Percentiles rank a stretch among this genome's conserved stretches.
These are phyloP conservation scores for Cyphomyrus plagiostoma DNA, from an alignment of 2,113 vertebrate species.

Conservation along the genomic window DNA sequence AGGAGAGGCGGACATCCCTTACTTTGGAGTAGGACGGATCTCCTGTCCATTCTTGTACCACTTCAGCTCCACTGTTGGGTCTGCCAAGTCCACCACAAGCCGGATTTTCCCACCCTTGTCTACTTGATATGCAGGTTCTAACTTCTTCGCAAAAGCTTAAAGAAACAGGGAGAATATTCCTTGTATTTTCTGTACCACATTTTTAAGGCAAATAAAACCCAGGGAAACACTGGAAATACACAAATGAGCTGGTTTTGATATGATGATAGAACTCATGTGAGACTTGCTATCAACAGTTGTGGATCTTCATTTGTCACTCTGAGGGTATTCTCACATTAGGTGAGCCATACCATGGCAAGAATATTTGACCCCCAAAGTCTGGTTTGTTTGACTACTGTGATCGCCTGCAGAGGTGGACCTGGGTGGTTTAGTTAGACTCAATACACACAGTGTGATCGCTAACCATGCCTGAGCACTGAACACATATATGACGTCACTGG, in stretches of 20 bases:
- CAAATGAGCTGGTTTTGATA: not conserved
- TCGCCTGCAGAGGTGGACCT: not conserved
- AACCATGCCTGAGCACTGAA: not conserved
- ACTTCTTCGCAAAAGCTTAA: conserved; percentile 87
- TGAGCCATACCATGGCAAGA: not conserved
- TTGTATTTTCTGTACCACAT: not conserved
- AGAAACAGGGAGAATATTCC: conserved; percentile 3
- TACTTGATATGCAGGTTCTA: conserved; percentile 90
- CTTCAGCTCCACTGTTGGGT: conserved; percentile 94
- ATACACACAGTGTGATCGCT: too few relatives aligned
- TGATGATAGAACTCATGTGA: not conserved
- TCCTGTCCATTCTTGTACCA: conserved; percentile 99
- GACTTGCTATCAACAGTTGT: not conserved
- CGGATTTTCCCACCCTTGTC: conserved; percentile 92
- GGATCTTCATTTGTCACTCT: not conserved
- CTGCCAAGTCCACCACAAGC: conserved; percentile 86
- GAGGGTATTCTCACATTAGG: not conserved
- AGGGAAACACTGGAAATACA: not conserved
- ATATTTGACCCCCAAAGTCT: not conserved
- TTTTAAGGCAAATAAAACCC: not conserved
- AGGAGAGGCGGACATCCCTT: conserved; percentile 49
- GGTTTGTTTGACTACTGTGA: not conserved
- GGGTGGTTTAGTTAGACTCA: not conserved
- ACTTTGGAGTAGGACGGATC: conserved; percentile 90
- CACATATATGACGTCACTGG: not conserved